Evolutionary conservation across 2,888 invertebrate species (phyloP).

Genomic region (Netelia fuscicornis): DNA sequence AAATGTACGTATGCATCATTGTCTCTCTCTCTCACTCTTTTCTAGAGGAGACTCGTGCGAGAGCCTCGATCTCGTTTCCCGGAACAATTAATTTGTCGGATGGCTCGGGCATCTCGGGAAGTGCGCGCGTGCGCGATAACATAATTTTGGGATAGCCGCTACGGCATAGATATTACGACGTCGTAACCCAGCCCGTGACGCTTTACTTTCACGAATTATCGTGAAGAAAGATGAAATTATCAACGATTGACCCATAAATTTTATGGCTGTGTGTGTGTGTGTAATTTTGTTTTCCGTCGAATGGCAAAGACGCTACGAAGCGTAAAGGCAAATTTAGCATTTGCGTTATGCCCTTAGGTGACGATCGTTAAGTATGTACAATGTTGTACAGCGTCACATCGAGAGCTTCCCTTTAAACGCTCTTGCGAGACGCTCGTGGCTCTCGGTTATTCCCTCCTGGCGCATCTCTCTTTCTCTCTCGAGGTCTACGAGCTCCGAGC

Average conservation of each 20-base stretch:
- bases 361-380: constrained; percentile 31
- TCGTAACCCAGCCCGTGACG: constrained; percentile 19
- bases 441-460: constrained; percentile 24
- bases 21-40: constrained; percentile 53
- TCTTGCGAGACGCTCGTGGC: constrained; percentile 41
- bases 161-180: constrained; percentile 25
- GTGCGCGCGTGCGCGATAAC: background rate
- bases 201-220: background rate
- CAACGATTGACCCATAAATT: background rate
- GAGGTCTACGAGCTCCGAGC: background rate
- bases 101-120: constrained; percentile 14
- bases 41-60: constrained; percentile 29
- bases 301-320: background rate
- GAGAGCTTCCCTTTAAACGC: constrained; percentile 51
- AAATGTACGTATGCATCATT: constrained; percentile 7
- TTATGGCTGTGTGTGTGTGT: background rate
- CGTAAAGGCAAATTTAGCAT: background rate
- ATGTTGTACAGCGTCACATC: constrained; percentile 23
- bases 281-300: background rate
- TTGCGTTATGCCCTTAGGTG: constrained; percentile 38
- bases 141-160: constrained; percentile 42
- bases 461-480: background rate
- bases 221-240: background rate
- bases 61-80: constrained; percentile 23
- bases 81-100: constrained; percentile 56